Evolutionary conservation across 2,888 invertebrate genomes (phyloP), one percentile per base, ranked within the genome.

Genomic region (Ichneumoninae sp.): DNA sequence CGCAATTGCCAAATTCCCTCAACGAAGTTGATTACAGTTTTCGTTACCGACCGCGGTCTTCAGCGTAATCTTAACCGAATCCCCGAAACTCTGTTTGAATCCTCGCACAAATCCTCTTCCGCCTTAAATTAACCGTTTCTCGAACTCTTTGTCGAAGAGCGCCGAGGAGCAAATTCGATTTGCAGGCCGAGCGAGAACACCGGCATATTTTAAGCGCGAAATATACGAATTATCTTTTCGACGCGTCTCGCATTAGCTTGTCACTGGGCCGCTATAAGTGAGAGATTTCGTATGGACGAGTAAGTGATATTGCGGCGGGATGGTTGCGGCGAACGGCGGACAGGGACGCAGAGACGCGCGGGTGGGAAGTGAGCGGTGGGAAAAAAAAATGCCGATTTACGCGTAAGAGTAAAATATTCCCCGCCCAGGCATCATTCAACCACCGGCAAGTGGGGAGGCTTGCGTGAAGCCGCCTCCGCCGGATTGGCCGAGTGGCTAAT

Each of bases 401-500:
- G 91, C 89, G 90, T 89, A 91, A 92, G 91, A 91, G 91, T 91
- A 92, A 93, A 91, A 92, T 91, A 91, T 92, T 92, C 92, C 93
- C 93, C 93, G 93, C 93, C 93, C 92, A 92, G 91, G 90, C 88
- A 90, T 91, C 92, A 92, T 94, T 93, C 92, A 92, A 91, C 89
- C 90, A 89, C 89, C 87, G 88, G 88, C 85, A 88, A 82, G 89
- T 89, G 90, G 90, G 89, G 90, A 90, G 91, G 92, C 90, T 91
- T 90, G 92, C 91, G 92, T 90, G 88, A 92, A 93, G 90, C 92
- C 94, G 92, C 92, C 86, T 88, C 89, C 88, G 89, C 93, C 93
- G 81, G 85, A 95, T 94, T 94, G 94, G 93, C 89, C 93, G 93
- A 93, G 92, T 92, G 94, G 94, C 94, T 94, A 94, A 93, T 92